phyloP scores from a whole-genome alignment of 2,888 invertebrate genomes.

The Tribolium freemani region DNA sequence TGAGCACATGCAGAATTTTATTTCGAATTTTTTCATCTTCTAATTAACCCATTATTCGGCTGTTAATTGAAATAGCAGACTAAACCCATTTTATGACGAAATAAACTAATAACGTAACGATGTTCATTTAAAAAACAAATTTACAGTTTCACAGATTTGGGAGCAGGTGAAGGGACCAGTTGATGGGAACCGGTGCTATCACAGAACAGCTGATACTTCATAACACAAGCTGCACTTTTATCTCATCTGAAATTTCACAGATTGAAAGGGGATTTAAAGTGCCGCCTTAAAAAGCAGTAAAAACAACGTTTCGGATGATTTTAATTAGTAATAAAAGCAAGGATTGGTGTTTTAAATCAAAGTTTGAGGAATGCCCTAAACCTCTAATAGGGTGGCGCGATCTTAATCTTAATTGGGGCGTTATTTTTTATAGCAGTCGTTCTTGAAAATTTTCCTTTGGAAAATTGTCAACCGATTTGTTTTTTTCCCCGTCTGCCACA shows the following conservation, averaged over 20 bases:
- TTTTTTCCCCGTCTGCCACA: neutral
- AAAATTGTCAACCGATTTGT: neutral
- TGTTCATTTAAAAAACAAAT: slow-evolving; percentile 22
- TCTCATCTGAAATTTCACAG: slow-evolving; percentile 30
- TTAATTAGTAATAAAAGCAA: slow-evolving; percentile 18
- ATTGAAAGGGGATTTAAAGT: slow-evolving; percentile 14
- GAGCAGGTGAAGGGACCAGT: slow-evolving; percentile 47
- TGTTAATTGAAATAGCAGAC: neutral
- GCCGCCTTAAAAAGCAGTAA: slow-evolving; percentile 21
- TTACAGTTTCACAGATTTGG: slow-evolving; percentile 46
- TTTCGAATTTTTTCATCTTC: neutral
- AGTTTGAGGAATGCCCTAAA: neutral
- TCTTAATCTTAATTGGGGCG: slow-evolving; percentile 12
- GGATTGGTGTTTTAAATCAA: slow-evolving; percentile 14
- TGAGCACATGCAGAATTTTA: neutral
- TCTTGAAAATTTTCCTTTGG: too few species aligned
- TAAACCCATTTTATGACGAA: slow-evolving; percentile 11
- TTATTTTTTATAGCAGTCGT: slow-evolving; percentile 7
- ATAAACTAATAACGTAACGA: neutral
- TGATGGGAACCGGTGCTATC: slow-evolving; percentile 48
- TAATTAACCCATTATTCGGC: neutral
- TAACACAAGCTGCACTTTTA: slow-evolving; percentile 37
- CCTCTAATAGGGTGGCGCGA: slow-evolving; percentile 1
- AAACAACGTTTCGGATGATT: slow-evolving; percentile 5
- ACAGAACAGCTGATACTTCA: slow-evolving; percentile 37